Evolutionary conservation across 2,797 vertebrate species (phyloP).

Genomic region (Rhinatrema bivittatum): DNA sequence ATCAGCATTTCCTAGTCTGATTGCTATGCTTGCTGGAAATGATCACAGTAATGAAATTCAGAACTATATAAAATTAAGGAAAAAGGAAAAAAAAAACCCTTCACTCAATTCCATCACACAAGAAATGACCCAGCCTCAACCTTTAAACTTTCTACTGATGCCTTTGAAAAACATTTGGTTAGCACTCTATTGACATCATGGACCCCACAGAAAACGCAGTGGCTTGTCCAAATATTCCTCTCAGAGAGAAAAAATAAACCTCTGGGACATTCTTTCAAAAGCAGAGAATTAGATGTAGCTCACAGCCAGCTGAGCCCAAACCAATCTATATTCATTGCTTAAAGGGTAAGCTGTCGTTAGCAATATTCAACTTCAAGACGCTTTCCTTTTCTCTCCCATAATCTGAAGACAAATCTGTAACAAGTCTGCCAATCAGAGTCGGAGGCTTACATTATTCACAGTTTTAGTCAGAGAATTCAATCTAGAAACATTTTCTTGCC

Average conservation of each 20-base stretch:
- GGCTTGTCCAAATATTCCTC: background rate
- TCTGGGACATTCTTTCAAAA: background rate
- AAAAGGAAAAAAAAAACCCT: no score
- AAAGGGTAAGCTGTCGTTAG: conserved; percentile 9
- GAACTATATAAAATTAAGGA: no score
- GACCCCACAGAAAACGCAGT: background rate
- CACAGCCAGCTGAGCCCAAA: conserved; percentile 9
- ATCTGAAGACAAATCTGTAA: conserved; percentile 8
- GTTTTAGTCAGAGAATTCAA: conserved; percentile 22
- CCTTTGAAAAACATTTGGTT: background rate
- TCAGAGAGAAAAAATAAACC: background rate
- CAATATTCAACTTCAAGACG: background rate
- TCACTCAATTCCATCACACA: background rate
- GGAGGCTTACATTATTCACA: conserved; percentile 3
- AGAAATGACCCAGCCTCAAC: background rate
- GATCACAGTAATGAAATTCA: background rate
- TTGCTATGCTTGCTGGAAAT: background rate
- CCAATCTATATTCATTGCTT: conserved; percentile 1
- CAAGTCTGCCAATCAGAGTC: background rate
- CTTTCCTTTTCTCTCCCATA: conserved; percentile 8
- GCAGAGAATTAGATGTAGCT: background rate
- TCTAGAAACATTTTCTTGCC: conserved; percentile 7
- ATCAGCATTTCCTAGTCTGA: background rate
- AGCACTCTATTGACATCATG: background rate
- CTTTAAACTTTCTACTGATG: background rate